These are phyloP conservation scores for Chrysomela aeneicollis DNA, from an alignment of 2,888 invertebrate species.

Conservation along the genomic window DNA sequence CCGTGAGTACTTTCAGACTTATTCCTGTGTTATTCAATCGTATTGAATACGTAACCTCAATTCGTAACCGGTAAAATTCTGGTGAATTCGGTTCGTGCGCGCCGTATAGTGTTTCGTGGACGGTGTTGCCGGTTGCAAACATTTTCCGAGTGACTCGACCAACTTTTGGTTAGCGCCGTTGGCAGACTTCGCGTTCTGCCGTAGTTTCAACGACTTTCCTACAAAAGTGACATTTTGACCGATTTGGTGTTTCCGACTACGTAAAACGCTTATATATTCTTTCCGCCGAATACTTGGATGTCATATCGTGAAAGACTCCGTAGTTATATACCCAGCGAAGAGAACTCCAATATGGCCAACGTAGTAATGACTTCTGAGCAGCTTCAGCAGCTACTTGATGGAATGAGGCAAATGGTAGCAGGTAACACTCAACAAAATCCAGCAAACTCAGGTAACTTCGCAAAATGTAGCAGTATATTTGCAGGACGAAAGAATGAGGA, in stretches of 20 bases:
- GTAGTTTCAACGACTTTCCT: background rate
- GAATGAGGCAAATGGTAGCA: conserved; percentile 19
- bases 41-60: too few relatives aligned
- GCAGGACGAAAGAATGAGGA: conserved; percentile 34
- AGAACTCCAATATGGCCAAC: background rate
- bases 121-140: background rate
- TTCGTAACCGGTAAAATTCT: too few relatives aligned
- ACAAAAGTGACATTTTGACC: background rate
- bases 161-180: background rate
- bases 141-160: too few relatives aligned
- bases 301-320: background rate
- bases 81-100: background rate
- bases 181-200: background rate
- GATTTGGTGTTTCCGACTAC: background rate
- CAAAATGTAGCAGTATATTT: conserved; percentile 36
- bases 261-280: background rate
- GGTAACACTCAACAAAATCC: background rate
- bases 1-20: too few relatives aligned
- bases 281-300: background rate
- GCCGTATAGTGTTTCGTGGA: background rate
- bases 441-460: conserved; percentile 25
- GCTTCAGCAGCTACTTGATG: conserved; percentile 15
- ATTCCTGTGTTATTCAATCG: too few relatives aligned
- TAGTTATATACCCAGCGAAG: background rate
- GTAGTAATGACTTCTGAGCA: conserved; percentile 21